A percentile compares a stretch with the other conserved stretches of the same genome.
Conservation (phyloP, 2,113 vertebrate species). For the Pithys albifrons region DNA sequence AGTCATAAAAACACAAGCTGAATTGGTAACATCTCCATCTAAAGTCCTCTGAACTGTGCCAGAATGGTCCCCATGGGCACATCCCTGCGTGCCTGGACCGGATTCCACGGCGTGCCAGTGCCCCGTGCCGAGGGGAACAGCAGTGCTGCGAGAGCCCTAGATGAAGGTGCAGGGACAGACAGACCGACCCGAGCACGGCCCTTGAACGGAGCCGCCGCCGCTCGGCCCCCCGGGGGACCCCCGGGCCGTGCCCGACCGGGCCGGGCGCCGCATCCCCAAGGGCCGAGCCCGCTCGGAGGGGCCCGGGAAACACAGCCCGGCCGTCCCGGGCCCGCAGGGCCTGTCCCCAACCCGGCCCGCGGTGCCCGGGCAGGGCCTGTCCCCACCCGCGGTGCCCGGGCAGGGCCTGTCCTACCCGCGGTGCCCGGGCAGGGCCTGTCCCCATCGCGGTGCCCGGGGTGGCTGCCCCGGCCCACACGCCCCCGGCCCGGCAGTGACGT, state of each 20-base stretch:
- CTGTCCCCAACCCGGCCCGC: too few relatives aligned
- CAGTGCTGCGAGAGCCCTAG: rapidly evolving
- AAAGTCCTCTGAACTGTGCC: rapidly evolving
- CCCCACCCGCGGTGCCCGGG: too few relatives aligned
- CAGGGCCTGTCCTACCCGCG: too few relatives aligned
- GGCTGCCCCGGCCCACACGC: too few relatives aligned
- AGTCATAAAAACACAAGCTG: neutral
- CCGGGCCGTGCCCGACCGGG: too few relatives aligned
- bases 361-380: too few relatives aligned
- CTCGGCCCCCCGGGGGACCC: neutral
- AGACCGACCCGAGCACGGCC: rapidly evolving
- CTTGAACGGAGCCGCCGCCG: rapidly evolving
- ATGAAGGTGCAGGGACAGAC: rapidly evolving
- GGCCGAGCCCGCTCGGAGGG: too few relatives aligned
- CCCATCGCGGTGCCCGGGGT: too few relatives aligned
- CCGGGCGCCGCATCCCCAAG: too few relatives aligned
- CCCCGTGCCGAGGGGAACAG: neutral
- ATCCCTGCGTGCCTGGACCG: rapidly evolving
- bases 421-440: too few relatives aligned
- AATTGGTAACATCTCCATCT: neutral
- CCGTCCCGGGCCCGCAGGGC: neutral
- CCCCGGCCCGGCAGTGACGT: conserved; percentile 5
- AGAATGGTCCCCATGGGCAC: neutral
- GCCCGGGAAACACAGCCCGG: too few relatives aligned
- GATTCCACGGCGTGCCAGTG: neutral